Evolutionary conservation across 2,797 vertebrate genomes (phyloP).

Genomic region (Intellagama lesueurii): DNA sequence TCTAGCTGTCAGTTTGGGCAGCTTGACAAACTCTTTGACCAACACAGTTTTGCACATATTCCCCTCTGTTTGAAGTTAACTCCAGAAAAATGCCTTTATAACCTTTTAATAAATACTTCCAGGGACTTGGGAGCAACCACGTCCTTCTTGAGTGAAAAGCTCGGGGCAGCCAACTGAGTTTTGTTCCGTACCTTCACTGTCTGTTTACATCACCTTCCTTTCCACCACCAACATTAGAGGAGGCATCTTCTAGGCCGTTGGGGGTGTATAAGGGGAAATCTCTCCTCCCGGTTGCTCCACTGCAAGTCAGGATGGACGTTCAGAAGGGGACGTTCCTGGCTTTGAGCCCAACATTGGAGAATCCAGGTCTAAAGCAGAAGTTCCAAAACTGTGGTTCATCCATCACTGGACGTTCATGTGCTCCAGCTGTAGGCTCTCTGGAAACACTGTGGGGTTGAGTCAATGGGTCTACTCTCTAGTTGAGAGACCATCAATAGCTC

Average conservation of each 20-base stretch:
- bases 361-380: neutral
- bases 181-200: neutral
- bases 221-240: neutral
- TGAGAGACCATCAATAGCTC: too few species aligned
- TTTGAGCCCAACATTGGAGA: too few species aligned
- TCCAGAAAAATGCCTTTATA: constrained; percentile 1
- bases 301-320: too few species aligned
- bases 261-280: too few species aligned
- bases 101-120: neutral
- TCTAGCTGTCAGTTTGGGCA: neutral
- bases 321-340: too few species aligned
- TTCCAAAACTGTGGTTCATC: neutral
- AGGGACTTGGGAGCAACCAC: neutral
- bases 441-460: too few species aligned
- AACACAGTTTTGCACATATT: neutral
- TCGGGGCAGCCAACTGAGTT: too few species aligned
- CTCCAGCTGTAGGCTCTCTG: neutral
- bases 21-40: constrained; percentile 8
- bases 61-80: neutral
- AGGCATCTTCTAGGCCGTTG: too few species aligned
- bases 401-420: neutral
- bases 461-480: too few species aligned
- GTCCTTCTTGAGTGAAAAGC: neutral
- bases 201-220: neutral
- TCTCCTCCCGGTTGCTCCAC: neutral